Evolutionary conservation across 2,797 vertebrate species (phyloP).

Genomic region (Galago senegalensis): DNA sequence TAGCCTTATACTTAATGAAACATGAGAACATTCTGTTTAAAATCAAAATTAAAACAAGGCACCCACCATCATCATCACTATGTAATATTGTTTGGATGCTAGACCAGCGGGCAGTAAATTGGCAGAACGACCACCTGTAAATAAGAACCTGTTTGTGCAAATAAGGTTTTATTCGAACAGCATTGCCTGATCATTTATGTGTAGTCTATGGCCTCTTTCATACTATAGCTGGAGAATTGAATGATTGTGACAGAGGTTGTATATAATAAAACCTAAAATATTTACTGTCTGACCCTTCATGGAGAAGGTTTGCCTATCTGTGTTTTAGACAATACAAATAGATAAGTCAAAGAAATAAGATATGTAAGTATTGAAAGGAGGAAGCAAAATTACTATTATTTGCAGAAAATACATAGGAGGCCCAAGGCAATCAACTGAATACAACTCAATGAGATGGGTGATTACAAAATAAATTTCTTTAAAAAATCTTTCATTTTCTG

Average conservation of each 20-base stretch:
- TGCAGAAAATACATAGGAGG: background rate
- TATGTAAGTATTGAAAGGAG: background rate
- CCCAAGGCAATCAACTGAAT: background rate
- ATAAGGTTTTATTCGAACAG: constrained; percentile 19
- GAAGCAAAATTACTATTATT: constrained; percentile 43
- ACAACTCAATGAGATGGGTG: background rate
- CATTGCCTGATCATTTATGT: background rate
- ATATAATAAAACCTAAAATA: background rate
- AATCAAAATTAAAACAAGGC: constrained; percentile 25
- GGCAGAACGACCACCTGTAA: background rate
- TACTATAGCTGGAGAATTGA: background rate
- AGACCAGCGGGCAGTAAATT: background rate
- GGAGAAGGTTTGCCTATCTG: background rate
- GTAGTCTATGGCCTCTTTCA: background rate
- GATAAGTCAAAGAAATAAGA: background rate
- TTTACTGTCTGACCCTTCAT: background rate
- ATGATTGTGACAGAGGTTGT: background rate
- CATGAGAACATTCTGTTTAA: constrained; percentile 32
- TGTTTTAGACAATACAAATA: background rate
- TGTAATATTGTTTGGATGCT: constrained; percentile 13
- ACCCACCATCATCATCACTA: background rate
- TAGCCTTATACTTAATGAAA: background rate
- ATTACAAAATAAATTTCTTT: constrained; percentile 49
- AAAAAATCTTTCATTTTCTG: background rate
- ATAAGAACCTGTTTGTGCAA: constrained; percentile 18